phyloP scores from a whole-genome alignment of 2,797 vertebrate species.

The Agapornis canus region DNA sequence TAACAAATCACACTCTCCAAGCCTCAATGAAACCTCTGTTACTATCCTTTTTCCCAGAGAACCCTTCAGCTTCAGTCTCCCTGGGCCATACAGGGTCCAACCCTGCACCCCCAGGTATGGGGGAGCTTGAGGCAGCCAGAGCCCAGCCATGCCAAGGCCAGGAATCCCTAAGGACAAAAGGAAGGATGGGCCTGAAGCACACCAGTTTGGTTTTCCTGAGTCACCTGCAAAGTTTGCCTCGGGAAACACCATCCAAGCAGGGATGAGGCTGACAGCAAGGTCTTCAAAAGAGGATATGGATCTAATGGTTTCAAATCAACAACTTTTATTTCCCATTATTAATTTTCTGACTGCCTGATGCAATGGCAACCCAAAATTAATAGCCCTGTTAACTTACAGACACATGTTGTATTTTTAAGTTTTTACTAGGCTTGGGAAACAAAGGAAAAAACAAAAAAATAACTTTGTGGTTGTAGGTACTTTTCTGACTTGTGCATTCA shows the following conservation, averaged over 20 bases:
- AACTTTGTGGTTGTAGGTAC: not conserved
- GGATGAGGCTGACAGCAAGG: not conserved
- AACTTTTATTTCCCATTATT: not conserved
- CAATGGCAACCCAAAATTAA: not conserved
- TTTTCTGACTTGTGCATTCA: not conserved
- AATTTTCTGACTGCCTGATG: not conserved
- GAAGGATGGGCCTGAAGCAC: not conserved
- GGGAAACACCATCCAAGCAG: not conserved
- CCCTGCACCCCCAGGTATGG: not conserved
- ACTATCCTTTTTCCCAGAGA: not conserved
- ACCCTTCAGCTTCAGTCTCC: not conserved
- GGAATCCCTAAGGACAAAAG: not conserved
- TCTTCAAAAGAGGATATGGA: not conserved
- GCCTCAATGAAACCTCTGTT: not conserved
- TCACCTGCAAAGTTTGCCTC: not conserved
- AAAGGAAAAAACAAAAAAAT: not conserved
- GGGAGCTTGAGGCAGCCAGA: not conserved
- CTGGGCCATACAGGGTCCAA: accelerated
- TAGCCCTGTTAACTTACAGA: not conserved
- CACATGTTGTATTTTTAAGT: too few relatives aligned
- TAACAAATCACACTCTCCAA: not conserved
- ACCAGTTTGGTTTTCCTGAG: not conserved
- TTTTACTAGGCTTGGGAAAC: not conserved
- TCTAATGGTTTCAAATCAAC: not conserved
- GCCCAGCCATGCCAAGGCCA: not conserved